These are phyloP conservation scores for Phocoena phocoena DNA, from an alignment of 2,113 vertebrate species.

Conservation along the genomic window DNA sequence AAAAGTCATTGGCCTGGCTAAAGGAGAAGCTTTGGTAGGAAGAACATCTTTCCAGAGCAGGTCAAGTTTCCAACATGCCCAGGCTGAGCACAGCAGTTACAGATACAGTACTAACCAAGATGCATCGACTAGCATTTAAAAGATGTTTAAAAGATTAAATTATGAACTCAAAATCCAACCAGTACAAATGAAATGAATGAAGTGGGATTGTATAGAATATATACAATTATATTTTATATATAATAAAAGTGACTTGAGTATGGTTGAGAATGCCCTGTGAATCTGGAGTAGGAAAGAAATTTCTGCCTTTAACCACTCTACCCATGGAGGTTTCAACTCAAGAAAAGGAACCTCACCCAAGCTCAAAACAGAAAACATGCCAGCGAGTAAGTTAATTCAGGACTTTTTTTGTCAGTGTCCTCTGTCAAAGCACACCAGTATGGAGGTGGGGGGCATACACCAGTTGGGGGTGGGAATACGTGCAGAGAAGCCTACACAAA, in stretches of 20 bases:
- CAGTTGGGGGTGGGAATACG: background rate
- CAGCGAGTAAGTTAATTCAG: background rate
- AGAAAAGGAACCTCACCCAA: background rate
- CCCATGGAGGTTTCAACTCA: background rate
- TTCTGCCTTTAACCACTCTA: background rate
- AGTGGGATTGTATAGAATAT: background rate
- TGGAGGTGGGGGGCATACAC: background rate
- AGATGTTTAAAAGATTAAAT: constrained; percentile 28
- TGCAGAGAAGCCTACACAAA: background rate
- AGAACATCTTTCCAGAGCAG: background rate
- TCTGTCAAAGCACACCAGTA: background rate
- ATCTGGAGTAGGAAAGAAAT: background rate
- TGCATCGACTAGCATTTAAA: background rate
- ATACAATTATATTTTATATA: background rate
- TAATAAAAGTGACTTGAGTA: background rate
- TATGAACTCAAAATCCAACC: background rate
- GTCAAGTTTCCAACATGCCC: background rate
- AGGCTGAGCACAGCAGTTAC: background rate
- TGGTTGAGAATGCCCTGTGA: background rate
- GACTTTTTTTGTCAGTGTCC: background rate
- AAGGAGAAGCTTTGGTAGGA: background rate
- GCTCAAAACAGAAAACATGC: background rate
- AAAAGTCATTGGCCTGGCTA: background rate
- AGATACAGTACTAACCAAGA: background rate
- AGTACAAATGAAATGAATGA: constrained; percentile 17